A percentile compares a stretch with the other conserved stretches of the same genome.
Conservation (phyloP, 2,797 vertebrate species). For the Paramormyrops hopkinsi region DNA sequence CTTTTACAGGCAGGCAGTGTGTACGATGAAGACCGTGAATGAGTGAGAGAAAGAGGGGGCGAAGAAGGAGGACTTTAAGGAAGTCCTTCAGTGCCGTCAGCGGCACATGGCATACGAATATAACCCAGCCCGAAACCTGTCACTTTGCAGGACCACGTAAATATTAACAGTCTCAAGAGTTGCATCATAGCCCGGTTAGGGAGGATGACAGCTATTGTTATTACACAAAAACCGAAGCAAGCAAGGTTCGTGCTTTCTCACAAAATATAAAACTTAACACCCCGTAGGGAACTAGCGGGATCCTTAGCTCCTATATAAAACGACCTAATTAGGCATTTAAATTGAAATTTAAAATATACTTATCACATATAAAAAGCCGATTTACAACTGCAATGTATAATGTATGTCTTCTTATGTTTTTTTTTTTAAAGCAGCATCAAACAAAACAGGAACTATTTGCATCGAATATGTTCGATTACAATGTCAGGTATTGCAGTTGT, state of each 20-base stretch:
- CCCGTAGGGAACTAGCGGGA: neutral
- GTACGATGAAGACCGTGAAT: neutral
- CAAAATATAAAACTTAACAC: neutral
- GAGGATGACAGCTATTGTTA: neutral
- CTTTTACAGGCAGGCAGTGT: neutral
- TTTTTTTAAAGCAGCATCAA: neutral
- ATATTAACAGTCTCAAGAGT: constrained; percentile 17
- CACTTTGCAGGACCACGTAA: constrained; percentile 11
- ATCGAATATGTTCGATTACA: neutral
- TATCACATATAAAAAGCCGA: neutral
- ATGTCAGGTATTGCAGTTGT: neutral
- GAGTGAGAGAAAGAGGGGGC: neutral
- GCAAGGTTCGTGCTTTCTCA: neutral
- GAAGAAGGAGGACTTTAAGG: neutral
- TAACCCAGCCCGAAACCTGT: neutral
- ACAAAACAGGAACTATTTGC: neutral
- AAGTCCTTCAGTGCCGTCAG: neutral
- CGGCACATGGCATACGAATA: neutral
- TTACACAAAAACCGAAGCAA: neutral
- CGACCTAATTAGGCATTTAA: neutral
- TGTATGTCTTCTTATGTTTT: neutral
- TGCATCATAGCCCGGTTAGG: neutral
- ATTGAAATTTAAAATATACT: neutral
- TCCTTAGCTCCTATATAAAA: neutral
- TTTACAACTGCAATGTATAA: neutral